Percentiles rank a stretch among this genome's conserved stretches.
phyloP scores from a whole-genome alignment of 1,140 invertebrate genomes.

The Anthonomus grandis region DNA sequence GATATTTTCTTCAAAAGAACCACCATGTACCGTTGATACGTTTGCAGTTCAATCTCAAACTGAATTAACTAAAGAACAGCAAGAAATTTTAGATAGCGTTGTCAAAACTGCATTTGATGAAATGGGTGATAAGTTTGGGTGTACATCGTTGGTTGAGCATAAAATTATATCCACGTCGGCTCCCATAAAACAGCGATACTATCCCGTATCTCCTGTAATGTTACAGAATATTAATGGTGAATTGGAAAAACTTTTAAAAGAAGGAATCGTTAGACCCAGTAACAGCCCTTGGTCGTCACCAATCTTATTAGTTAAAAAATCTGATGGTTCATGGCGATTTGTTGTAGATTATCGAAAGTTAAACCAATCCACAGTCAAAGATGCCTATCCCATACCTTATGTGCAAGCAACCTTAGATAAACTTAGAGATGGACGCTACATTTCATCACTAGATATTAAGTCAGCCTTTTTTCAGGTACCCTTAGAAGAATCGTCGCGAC shows the following conservation, averaged over 20 bases:
- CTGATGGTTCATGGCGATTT: constrained; percentile 29
- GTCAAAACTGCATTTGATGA: too few relatives aligned
- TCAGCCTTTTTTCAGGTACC: too few relatives aligned
- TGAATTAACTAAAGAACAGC: not conserved
- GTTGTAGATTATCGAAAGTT: constrained; percentile 22
- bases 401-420: too few relatives aligned
- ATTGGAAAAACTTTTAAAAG: constrained; percentile 32
- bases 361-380: constrained; percentile 34
- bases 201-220: constrained; percentile 29
- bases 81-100: not conserved
- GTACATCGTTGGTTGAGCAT: too few relatives aligned
- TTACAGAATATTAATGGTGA: constrained; percentile 29
- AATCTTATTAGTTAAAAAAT: constrained; percentile 36
- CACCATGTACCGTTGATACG: not conserved
- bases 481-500: too few relatives aligned
- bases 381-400: too few relatives aligned
- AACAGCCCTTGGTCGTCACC: constrained; percentile 36
- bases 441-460: too few relatives aligned
- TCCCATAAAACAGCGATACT: constrained; percentile 33
- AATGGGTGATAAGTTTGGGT: too few relatives aligned
- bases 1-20: not conserved
- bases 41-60: not conserved
- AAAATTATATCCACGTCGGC: too few relatives aligned
- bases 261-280: constrained; percentile 31
- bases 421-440: too few relatives aligned